These are phyloP conservation scores for Scolopax rusticola DNA, from an alignment of 2,797 vertebrate species.

Conservation along the genomic window DNA sequence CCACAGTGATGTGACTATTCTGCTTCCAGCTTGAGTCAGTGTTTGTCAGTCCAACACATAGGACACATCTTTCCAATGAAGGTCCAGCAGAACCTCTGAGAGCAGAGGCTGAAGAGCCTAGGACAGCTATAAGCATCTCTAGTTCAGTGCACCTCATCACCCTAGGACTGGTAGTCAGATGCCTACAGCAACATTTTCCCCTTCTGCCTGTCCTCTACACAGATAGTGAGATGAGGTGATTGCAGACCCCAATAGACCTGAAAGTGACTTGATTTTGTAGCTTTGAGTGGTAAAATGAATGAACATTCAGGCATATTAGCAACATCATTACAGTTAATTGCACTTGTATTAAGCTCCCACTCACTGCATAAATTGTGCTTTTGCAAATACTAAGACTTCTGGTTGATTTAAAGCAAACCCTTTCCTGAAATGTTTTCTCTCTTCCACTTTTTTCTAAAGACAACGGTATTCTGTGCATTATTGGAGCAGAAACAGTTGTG, in stretches of 20 bases:
- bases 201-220: background rate
- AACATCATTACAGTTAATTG: slow-evolving; percentile 15
- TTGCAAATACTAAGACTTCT: background rate
- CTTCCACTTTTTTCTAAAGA: background rate
- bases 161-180: background rate
- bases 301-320: background rate
- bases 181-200: background rate
- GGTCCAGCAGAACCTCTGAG: background rate
- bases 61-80: background rate
- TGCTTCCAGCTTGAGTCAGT: background rate
- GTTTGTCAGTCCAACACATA: background rate
- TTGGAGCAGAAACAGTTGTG: background rate
- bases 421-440: background rate
- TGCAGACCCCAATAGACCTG: background rate
- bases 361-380: background rate
- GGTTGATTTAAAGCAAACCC: background rate
- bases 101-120: background rate
- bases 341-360: slow-evolving; percentile 1
- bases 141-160: background rate
- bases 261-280: background rate
- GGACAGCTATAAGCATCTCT: background rate
- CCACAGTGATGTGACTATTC: background rate
- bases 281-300: slow-evolving; percentile 10
- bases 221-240: background rate
- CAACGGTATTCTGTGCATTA: background rate